A percentile compares a stretch with the other conserved stretches of the same genome.
Conservation (phyloP, 2,797 vertebrate genomes). For the Hydrocynus forskahlii region DNA sequence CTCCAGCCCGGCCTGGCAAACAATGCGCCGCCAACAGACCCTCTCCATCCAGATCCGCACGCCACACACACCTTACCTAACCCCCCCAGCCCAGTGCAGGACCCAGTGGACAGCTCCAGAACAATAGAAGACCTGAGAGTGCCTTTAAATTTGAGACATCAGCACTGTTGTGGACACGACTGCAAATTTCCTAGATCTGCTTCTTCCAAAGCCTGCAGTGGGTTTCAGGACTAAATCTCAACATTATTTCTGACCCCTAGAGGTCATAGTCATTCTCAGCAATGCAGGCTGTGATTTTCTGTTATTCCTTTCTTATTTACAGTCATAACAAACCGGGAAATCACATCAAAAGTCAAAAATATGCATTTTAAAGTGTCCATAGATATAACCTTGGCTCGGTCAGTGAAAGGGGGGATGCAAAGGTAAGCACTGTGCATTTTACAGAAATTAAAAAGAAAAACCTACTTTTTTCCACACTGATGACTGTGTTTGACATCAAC, state of each 20-base stretch:
- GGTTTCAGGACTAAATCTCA: neutral
- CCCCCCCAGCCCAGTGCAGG: neutral
- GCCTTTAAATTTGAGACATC: slow-evolving; percentile 16
- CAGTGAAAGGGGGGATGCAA: too few relatives aligned
- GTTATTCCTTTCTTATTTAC: too few relatives aligned
- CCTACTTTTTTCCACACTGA: too few relatives aligned
- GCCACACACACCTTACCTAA: slow-evolving; percentile 45
- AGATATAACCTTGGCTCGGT: too few relatives aligned
- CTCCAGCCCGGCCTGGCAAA: slow-evolving; percentile 76
- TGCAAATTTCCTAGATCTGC: neutral
- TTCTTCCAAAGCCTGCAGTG: neutral
- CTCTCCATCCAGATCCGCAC: slow-evolving; percentile 45
- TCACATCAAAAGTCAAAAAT: too few relatives aligned
- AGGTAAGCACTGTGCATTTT: too few relatives aligned
- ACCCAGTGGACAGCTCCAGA: slow-evolving; percentile 36
- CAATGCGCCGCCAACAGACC: slow-evolving; percentile 68
- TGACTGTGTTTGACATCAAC: too few relatives aligned
- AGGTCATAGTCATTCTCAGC: neutral
- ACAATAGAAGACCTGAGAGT: slow-evolving; percentile 39
- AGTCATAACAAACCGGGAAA: too few relatives aligned
- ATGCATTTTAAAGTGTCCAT: neutral
- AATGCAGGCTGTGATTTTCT: neutral
- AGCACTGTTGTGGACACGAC: slow-evolving; percentile 5
- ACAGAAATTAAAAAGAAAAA: too few relatives aligned
- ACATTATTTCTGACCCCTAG: too few relatives aligned